These are phyloP conservation scores for Blastobasis adustella DNA, from an alignment of 2,888 invertebrate genomes.

Conservation along the genomic window DNA sequence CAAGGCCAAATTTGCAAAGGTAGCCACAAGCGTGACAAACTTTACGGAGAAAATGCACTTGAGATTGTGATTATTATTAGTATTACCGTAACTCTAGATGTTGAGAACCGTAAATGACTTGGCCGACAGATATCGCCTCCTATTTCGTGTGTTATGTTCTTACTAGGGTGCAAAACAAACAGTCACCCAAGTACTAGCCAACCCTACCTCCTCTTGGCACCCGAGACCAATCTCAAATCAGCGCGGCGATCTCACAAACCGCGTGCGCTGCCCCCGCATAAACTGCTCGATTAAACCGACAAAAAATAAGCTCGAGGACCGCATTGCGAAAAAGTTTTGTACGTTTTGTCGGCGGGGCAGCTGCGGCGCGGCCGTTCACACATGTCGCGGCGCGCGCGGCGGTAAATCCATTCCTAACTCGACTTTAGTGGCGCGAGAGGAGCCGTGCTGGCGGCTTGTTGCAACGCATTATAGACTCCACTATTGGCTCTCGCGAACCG, in stretches of 20 bases:
- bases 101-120: no score
- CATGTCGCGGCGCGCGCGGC: constrained; percentile 45
- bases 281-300: constrained; percentile 38
- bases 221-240: not conserved
- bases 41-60: no score
- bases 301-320: constrained; percentile 57
- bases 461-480: constrained; percentile 42
- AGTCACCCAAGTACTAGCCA: no score
- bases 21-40: no score
- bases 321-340: constrained; percentile 65
- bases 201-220: no score
- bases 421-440: constrained; percentile 38
- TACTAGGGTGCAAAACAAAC: no score
- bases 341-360: constrained; percentile 41
- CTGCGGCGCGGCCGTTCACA: constrained; percentile 43
- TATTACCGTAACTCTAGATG: no score
- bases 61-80: no score
- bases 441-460: constrained; percentile 32
- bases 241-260: not conserved
- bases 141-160: no score
- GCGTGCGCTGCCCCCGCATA: constrained; percentile 13
- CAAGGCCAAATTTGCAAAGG: no score
- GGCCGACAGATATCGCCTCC: no score
- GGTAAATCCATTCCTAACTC: constrained; percentile 69
- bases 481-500: constrained; percentile 11